Conservation (phyloP, 2,113 vertebrate genomes). For the Zeus faber region DNA sequence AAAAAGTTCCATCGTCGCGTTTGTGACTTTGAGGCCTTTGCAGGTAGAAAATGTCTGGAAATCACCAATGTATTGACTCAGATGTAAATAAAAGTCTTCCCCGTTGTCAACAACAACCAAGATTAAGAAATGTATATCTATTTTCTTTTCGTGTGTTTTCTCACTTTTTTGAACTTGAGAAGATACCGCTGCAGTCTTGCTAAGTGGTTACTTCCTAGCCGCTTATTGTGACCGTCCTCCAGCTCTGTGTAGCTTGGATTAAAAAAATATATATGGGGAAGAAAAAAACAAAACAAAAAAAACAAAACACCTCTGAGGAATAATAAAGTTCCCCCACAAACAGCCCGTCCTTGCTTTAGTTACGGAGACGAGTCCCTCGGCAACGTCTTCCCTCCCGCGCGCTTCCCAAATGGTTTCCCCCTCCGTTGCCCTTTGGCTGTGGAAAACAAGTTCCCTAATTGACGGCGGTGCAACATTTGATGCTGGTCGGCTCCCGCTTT, state of each 20-base stretch:
- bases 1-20: no score
- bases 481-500: no score
- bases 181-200: no score
- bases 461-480: constrained; percentile 21
- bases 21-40: no score
- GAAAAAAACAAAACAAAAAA: constrained; percentile 27
- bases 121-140: no score
- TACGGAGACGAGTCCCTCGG: constrained; percentile 38
- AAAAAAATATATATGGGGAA: no score
- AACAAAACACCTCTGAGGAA: constrained; percentile 26
- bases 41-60: no score
- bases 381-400: constrained; percentile 26
- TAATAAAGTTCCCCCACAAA: constrained; percentile 34
- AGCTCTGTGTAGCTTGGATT: constrained; percentile 25
- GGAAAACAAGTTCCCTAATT: constrained; percentile 58
- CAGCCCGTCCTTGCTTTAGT: constrained; percentile 40
- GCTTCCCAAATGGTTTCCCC: constrained; percentile 49
- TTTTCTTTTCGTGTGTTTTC: no score
- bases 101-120: no score
- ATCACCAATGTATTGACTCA: constrained; percentile 11
- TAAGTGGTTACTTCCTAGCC: no score
- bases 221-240: no score
- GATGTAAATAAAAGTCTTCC: neutral
- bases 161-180: no score
- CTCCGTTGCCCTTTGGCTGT: constrained; percentile 32